Conservation (phyloP, 2,797 vertebrate genomes). For the Echiichthys vipera region DNA sequence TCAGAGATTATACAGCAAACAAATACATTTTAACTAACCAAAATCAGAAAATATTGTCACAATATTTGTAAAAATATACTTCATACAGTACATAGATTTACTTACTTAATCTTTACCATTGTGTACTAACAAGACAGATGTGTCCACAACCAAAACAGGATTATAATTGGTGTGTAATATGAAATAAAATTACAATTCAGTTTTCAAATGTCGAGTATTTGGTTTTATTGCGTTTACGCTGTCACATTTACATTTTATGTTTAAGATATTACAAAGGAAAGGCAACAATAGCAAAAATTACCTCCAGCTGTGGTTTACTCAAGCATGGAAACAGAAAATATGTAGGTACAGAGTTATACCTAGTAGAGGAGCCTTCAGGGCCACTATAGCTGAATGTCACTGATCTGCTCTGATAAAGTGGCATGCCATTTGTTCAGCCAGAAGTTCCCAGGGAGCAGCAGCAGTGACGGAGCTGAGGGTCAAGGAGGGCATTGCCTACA, state of each 20-base stretch:
- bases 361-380: slow-evolving; percentile 63
- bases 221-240: neutral
- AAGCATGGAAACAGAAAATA: slow-evolving; percentile 12
- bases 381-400: slow-evolving; percentile 68
- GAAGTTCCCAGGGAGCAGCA: slow-evolving; percentile 64
- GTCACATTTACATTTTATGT: rapidly evolving
- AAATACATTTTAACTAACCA: neutral
- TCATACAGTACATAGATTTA: neutral
- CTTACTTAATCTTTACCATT: neutral
- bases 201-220: neutral
- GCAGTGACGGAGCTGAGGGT: slow-evolving; percentile 61
- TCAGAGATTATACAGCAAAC: neutral
- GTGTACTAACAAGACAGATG: neutral
- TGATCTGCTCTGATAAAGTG: slow-evolving; percentile 78
- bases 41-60: slow-evolving; percentile 7
- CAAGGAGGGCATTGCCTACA: slow-evolving; percentile 79
- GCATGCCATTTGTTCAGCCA: slow-evolving; percentile 71
- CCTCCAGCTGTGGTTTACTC: neutral
- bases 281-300: neutral
- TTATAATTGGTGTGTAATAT: neutral
- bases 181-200: neutral
- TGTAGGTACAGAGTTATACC: slow-evolving; percentile 21
- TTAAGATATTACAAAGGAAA: neutral
- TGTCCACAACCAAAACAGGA: neutral
- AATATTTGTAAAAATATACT: neutral